These are phyloP conservation scores for Carapus acus DNA, from an alignment of 2,797 vertebrate species.

Conservation along the genomic window DNA sequence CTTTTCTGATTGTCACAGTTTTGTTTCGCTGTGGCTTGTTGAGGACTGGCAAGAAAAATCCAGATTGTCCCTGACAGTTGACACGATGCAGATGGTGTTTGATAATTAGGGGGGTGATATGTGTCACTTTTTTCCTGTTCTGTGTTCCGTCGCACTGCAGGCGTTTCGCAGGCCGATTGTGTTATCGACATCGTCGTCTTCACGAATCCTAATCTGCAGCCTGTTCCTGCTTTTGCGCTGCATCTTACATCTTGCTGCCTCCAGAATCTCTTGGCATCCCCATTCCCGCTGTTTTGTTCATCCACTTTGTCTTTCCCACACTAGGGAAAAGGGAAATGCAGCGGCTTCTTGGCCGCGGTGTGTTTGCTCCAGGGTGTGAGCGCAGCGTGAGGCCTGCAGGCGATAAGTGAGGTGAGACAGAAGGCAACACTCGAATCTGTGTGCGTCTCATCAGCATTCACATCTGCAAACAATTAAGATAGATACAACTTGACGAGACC, in stretches of 20 bases:
- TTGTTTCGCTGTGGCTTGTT: conserved; percentile 27
- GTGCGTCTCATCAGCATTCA: conserved; percentile 21
- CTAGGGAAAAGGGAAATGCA: conserved; percentile 11
- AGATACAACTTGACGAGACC: conserved; percentile 24
- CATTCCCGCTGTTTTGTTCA: conserved; percentile 2
- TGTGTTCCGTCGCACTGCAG: conserved; percentile 36
- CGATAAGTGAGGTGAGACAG: conserved; percentile 17
- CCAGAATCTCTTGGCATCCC: conserved; percentile 21
- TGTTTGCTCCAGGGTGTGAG: background rate
- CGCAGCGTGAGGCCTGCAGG: conserved; percentile 16
- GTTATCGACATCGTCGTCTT: conserved; percentile 10
- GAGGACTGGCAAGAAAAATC: conserved; percentile 37
- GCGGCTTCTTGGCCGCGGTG: conserved; percentile 1
- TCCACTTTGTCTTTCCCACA: conserved; percentile 5
- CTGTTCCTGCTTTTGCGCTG: no score
- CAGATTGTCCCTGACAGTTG: conserved; percentile 24
- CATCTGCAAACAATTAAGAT: conserved; percentile 11
- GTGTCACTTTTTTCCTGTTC: conserved; percentile 51
- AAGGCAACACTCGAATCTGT: conserved; percentile 9
- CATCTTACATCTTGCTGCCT: no score
- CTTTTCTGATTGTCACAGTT: conserved; percentile 19
- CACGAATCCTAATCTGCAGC: conserved; percentile 28
- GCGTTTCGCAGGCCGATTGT: conserved; percentile 21
- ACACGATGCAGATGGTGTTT: conserved; percentile 53
- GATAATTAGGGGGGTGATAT: conserved; percentile 57